Evolutionary conservation across 2,113 vertebrate species (phyloP).

Genomic region (Embiotoca jacksoni): DNA sequence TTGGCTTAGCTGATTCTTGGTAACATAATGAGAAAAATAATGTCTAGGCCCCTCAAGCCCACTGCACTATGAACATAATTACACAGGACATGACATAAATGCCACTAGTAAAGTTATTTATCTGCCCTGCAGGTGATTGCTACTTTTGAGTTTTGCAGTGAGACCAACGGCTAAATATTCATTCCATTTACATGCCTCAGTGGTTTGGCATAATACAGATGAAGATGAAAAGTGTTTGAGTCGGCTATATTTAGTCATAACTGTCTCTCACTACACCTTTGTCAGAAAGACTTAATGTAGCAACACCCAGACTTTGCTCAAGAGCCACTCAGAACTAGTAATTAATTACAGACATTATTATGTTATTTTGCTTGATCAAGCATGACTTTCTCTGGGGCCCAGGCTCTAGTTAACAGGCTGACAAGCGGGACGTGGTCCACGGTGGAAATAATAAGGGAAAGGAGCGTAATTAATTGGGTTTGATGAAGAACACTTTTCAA

Average conservation of each 20-base stretch:
- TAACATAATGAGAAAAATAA: not conserved
- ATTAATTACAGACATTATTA: constrained; percentile 81
- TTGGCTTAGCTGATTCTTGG: too few species aligned
- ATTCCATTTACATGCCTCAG: not conserved
- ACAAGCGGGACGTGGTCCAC: constrained; percentile 75
- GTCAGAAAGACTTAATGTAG: constrained; percentile 30
- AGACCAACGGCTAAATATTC: not conserved
- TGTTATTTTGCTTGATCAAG: constrained; percentile 77
- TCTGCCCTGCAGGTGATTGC: not conserved
- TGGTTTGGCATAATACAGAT: constrained; percentile 2
- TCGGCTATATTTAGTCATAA: constrained; percentile 38
- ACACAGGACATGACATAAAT: not conserved
- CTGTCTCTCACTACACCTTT: constrained; percentile 27
- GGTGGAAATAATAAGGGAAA: constrained; percentile 87
- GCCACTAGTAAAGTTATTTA: not conserved
- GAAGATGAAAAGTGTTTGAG: constrained; percentile 17
- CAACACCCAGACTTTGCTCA: constrained; percentile 31
- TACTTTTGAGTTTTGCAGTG: not conserved
- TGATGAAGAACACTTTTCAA: constrained; percentile 87
- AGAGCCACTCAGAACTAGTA: constrained; percentile 69
- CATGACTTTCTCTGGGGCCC: constrained; percentile 74
- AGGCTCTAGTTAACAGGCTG: constrained; percentile 82
- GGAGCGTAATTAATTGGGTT: constrained; percentile 89
- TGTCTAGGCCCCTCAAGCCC: not conserved
- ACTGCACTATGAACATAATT: not conserved